Base-by-base conservation (phyloP, 2,888 invertebrate species). In the Sinopyrophorus schimmeli region DNA sequence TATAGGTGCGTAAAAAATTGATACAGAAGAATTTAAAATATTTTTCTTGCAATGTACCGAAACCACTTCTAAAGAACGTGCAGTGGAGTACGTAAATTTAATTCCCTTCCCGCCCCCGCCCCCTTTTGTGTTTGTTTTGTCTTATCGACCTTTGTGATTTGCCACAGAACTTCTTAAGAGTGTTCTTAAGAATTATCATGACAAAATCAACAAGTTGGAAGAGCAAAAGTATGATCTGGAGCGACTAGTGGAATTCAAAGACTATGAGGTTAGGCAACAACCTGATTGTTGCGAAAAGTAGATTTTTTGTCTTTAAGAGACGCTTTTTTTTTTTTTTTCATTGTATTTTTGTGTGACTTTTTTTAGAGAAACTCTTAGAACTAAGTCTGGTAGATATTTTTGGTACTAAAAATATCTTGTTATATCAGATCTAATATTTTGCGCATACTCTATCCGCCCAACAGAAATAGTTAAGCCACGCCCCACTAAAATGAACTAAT, bases 201-300 rank as follows among this genome's bases (percentile, higher is more conserved):
- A 83, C 71, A 88, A 91, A 82, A 90, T 96, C 81, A 77, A 74
- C 76, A 76, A 79, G 68, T 84, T 97, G 81, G 97, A 97, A 83
- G 89, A 90, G 71, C 82, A 87, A 76, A 98, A 97, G 81, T 98
- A 91, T 82, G 99, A 99, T 86, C 84, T 97, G 85, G 98, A 99
- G 83, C 89, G 90, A 83, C 81, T 91, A 80, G 95, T 97, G 78
- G 91, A 92, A 81, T 89, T 90, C 83, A 98, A 97, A 89, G 98
- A 98, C 78, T 87, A 86, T 78, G 94, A 97, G 93, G 96, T 97
- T 89, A 83, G 82, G 74, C 14, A 21, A 16, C n/a, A n/a, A n/a
- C n/a, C n/a, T n/a, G n/a, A n/a, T n/a, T n/a, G n/a, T n/a, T n/a
- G n/a, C n/a, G n/a, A n/a, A n/a, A n/a, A n/a, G n/a, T n/a, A n/a